Evolutionary conservation across 2,888 invertebrate genomes (phyloP).

Genomic region (Lycia hirtaria): DNA sequence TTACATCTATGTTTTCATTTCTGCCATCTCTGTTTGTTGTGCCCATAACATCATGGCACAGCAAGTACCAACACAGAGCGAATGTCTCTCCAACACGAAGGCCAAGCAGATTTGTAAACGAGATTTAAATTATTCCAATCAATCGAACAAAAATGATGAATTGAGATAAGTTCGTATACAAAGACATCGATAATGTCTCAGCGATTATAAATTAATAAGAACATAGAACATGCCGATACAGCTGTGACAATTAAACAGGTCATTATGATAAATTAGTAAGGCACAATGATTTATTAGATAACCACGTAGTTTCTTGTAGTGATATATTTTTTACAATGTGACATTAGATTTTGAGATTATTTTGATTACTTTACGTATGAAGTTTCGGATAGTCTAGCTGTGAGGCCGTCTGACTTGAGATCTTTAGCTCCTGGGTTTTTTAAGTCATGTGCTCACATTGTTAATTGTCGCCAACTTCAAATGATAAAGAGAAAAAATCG

Average conservation of each 20-base stretch:
- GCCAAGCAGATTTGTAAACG: conserved; percentile 45
- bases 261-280: conserved; percentile 12
- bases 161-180: conserved; percentile 52
- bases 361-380: not conserved
- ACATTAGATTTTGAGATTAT: conserved; percentile 2
- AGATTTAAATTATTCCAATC: conserved; percentile 58
- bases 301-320: not conserved
- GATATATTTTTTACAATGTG: conserved; percentile 1
- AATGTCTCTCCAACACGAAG: conserved; percentile 26
- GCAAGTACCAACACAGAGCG: conserved; percentile 2
- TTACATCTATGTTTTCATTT: too few relatives aligned
- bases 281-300: conserved; percentile 10
- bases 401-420: too few relatives aligned
- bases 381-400: not conserved
- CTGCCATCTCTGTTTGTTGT: not conserved
- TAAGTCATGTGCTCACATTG: too few relatives aligned
- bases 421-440: too few relatives aligned
- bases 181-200: conserved; percentile 57
- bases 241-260: conserved; percentile 11
- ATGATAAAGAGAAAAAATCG: too few relatives aligned
- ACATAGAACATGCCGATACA: conserved; percentile 10
- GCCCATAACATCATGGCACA: not conserved
- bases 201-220: conserved; percentile 14
- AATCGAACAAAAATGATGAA: conserved; percentile 61
- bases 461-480: too few relatives aligned